These are phyloP conservation scores for Danio aesculapii DNA, from an alignment of 2,797 vertebrate species.

Conservation along the genomic window DNA sequence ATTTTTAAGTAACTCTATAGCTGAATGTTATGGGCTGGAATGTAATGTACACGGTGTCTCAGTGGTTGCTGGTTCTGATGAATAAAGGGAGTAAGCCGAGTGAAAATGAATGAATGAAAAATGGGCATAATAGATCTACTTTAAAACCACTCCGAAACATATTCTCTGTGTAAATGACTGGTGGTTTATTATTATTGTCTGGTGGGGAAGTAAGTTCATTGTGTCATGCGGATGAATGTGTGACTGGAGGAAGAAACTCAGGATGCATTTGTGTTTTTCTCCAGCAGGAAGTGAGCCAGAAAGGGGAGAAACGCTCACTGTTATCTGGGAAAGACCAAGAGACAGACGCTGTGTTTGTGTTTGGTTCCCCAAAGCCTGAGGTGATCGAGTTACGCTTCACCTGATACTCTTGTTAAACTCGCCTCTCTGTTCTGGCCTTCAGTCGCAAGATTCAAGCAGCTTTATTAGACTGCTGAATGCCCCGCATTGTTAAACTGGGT, in stretches of 20 bases:
- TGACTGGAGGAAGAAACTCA: not conserved
- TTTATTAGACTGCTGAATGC: not conserved
- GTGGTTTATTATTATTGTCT: not conserved
- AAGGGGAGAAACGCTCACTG: not conserved
- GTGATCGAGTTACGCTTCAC: conserved; percentile 53
- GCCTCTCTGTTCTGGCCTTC: not conserved
- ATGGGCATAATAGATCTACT: too few species aligned
- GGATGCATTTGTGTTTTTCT: not conserved
- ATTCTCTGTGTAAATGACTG: too few species aligned
- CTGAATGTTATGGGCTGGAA: too few species aligned
- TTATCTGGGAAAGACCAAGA: not conserved
- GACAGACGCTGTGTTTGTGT: conserved; percentile 9
- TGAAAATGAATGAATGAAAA: too few species aligned
- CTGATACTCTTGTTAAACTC: conserved; percentile 52
- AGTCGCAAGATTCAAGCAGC: not conserved
- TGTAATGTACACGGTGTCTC: too few species aligned
- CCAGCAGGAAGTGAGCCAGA: conserved; percentile 1
- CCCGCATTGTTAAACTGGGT: not conserved
- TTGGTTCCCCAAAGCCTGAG: conserved; percentile 5
- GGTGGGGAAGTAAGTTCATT: not conserved
- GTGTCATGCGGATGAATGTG: not conserved
- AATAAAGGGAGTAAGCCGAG: too few species aligned
- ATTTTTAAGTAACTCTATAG: too few species aligned
- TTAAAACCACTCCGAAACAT: too few species aligned
- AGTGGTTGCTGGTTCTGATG: too few species aligned